phyloP scores from a whole-genome alignment of 1,140 invertebrate species.

The Cyrtorhinus lividipennis region DNA sequence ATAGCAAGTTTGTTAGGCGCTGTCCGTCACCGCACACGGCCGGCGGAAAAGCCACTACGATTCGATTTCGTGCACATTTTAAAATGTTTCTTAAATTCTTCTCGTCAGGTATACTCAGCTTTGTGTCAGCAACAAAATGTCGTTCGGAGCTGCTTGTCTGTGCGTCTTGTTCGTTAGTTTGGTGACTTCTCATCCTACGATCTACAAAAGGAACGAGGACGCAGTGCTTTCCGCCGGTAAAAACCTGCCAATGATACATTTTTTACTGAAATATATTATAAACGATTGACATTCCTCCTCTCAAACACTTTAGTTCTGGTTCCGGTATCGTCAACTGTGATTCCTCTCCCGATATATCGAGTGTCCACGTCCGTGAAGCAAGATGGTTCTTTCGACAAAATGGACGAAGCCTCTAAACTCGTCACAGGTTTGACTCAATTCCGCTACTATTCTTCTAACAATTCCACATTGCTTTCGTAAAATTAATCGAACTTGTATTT shows the following conservation, averaged over 20 bases:
- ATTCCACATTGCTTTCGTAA: neutral
- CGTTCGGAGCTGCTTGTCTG: too few relatives aligned
- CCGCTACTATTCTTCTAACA: neutral
- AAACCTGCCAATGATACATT: neutral
- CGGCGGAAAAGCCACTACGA: too few relatives aligned
- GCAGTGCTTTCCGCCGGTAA: conserved; percentile 23
- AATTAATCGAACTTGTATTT: neutral
- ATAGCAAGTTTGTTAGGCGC: too few relatives aligned
- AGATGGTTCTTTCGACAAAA: too few relatives aligned
- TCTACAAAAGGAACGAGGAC: conserved; percentile 23
- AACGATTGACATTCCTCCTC: conserved; percentile 1
- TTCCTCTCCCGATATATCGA: conserved; percentile 43
- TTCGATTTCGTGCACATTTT: too few relatives aligned
- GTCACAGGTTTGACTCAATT: neutral
- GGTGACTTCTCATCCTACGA: conserved; percentile 18
- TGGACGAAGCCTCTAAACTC: too few relatives aligned
- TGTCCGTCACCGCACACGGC: too few relatives aligned
- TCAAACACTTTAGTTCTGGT: conserved; percentile 43
- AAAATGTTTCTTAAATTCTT: too few relatives aligned
- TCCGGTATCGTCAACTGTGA: conserved; percentile 46
- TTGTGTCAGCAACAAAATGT: too few relatives aligned
- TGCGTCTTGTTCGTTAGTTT: neutral
- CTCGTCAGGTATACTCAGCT: too few relatives aligned
- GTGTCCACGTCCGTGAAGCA: conserved; percentile 28
- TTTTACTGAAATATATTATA: conserved; percentile 4